These are phyloP conservation scores for Zaprionus kolodkinae DNA, from an alignment of 1,140 invertebrate genomes.

Conservation along the genomic window DNA sequence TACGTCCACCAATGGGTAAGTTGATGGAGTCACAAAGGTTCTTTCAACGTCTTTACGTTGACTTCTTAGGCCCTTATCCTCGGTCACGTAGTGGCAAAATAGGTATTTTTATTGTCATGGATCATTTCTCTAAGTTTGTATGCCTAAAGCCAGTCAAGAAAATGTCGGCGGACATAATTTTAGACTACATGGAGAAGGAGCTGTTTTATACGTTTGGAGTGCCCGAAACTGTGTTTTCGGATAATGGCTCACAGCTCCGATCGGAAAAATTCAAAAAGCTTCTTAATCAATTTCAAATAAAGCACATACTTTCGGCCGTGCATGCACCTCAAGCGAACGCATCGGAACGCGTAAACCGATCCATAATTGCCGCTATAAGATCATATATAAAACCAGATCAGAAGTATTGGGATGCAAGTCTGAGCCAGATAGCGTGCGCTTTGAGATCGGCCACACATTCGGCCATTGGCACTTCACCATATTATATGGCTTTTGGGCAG, in stretches of 20 bases:
- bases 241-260: too few species aligned
- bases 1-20: slow-evolving; percentile 33
- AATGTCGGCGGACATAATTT: background rate
- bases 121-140: slow-evolving; percentile 37
- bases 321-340: slow-evolving; percentile 43
- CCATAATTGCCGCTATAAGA: background rate
- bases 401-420: slow-evolving; percentile 27
- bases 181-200: slow-evolving; percentile 22
- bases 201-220: slow-evolving; percentile 38
- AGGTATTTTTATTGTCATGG: slow-evolving; percentile 32
- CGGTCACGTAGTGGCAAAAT: slow-evolving; percentile 25
- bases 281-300: slow-evolving; percentile 6
- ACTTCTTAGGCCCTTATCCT: slow-evolving; percentile 40
- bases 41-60: slow-evolving; percentile 40
- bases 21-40: slow-evolving; percentile 4
- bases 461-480: background rate
- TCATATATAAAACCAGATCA: slow-evolving; percentile 16
- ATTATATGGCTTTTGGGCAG: slow-evolving; percentile 16
- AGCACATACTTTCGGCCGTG: slow-evolving; percentile 20
- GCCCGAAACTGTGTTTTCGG: slow-evolving; percentile 34
- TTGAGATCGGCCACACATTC: background rate
- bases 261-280: slow-evolving; percentile 15
- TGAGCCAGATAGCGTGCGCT: background rate
- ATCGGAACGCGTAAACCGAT: slow-evolving; percentile 24
- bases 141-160: slow-evolving; percentile 37